Evolutionary conservation across 2,113 vertebrate genomes (phyloP), one percentile per base, ranked within the genome.

Genomic region (Empidonax alnorum): DNA sequence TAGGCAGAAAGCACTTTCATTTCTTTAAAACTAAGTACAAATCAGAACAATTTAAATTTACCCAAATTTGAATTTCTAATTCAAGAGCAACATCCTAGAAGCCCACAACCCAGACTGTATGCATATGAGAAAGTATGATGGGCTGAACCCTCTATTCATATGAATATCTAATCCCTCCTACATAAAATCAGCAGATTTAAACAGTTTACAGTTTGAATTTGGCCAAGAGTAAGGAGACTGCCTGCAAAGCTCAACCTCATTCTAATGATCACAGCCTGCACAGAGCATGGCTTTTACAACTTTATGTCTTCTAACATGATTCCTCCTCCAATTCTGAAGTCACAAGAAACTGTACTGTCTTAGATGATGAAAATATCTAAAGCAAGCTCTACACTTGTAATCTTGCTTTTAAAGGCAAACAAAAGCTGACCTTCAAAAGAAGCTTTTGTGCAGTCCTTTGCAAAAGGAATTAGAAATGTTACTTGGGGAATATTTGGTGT

Each of bases 361-460:
- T 37, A 74, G n/a, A 91, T 94, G 75, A 92, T 67, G 18, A 95
- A 94, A 94, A 93, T 8, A 90, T 0, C 83, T 27, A 87, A 77
- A 62, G 7, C 28, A 73, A 82, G 65, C 28, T 41, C 49, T 63
- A 73, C 17, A n/a, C 44, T 50, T 84, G 62, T 53, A 49, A 66
- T 87, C 56, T 74, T 71, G 33, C 35, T 67, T 88, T 85, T 69
- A 95, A 62, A 52, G 69, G 59, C 35, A 95, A 91, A 82, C 62
- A 80, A 49, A 94, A 92, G 55, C 37, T 92, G 83, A 95, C 89
- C 67, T 94, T 93, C 71, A 67, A 81, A 39, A 87, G 78, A 66
- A 76, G 11, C 30, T 37, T 96, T 93, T 94, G 90, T 84, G 71
- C 35, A 69, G 49, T 49, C 56, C 55, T 55, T 93, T 79, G 30